Evolutionary conservation across 2,113 vertebrate genomes (phyloP), one percentile per base, ranked within the genome.

Genomic region (Elephas maximus): DNA sequence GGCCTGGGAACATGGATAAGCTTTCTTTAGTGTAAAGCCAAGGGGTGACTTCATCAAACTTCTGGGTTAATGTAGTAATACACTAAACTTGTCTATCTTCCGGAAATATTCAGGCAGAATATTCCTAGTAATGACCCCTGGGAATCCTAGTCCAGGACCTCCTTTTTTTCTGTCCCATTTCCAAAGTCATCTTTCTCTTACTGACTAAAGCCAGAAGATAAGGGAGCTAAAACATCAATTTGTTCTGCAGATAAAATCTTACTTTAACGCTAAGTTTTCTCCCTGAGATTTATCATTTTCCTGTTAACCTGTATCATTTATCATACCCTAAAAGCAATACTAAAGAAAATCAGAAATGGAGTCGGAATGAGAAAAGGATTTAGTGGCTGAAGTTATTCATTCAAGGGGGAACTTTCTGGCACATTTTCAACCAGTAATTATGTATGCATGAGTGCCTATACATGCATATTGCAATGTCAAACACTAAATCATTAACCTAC

Each of bases 291-390:
- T 87, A 76, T 37, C 37, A 93, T 90, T 93, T 95, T 73, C 63
- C 94, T 91, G 74, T 84, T 93, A 87, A 92, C 14, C 44, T 67
- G 17, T 45, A 83, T 76, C 81, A 94, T 87, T 87, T 87, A 33
- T 82, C 53, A 69, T 79, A 48, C 18, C 74, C 60, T 82, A 83
- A 92, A 67, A 92, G 57, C 51, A 95, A 60, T 60, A 37, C 11
- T 37, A 37, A 74, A 30, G 17, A 71, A 88, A 83, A 87, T 90
- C 11, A 63, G 85, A 80, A 93, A 90, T 18, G 45, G 90, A 96
- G 44, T 12, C 76, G 14, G 23, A 63, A 71, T 67, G 23, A 78
- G 62, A 71, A 89, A 89, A 95, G 8, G 53, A 69, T 37, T 96
- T 74, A 76, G 51, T 87, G 60, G 79, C 21, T 87, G 30, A 28